Percentiles rank a stretch among this genome's conserved stretches.
Evolutionary conservation across 30 jellyfish, hydroid and myxozoan genomes (phyloP).

Genomic region (Aurelia aurita): DNA sequence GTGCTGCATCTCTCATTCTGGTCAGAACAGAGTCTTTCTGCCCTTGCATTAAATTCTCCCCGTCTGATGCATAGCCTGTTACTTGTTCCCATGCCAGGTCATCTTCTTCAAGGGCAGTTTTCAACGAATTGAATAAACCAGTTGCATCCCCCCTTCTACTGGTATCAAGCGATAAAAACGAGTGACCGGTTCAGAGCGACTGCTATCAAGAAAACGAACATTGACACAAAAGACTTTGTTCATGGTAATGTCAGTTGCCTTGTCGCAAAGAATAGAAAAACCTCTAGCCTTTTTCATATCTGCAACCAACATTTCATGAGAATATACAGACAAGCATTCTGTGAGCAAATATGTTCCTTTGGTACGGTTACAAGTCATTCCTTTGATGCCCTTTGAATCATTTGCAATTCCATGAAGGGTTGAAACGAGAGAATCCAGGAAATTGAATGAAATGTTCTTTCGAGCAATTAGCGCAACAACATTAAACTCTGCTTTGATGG

Average conservation of each 20-base stretch:
- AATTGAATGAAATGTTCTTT: background rate
- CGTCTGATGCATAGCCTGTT: constrained; percentile 66
- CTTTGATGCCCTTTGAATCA: no score
- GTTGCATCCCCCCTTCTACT: constrained; percentile 45
- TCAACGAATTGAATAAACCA: constrained; percentile 14
- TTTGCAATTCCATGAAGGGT: constrained; percentile 4
- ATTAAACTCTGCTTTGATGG: background rate
- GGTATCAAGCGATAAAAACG: constrained; percentile 29
- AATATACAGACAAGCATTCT: background rate
- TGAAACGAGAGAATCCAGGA: background rate
- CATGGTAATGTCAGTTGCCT: constrained; percentile 54
- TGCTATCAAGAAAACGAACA: constrained; percentile 18
- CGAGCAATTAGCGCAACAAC: background rate
- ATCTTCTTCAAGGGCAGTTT: constrained; percentile 13
- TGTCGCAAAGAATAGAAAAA: constrained; percentile 50
- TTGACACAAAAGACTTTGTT: constrained; percentile 16
- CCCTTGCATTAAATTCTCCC: constrained; percentile 61
- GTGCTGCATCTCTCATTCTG: constrained; percentile 23
- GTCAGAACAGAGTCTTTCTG: constrained; percentile 26
- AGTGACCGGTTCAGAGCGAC: constrained; percentile 10
- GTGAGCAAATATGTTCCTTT: constrained; percentile 11
- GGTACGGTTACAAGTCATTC: constrained; percentile 12
- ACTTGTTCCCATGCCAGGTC: background rate
- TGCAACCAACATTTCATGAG: background rate
- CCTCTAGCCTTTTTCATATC: constrained; percentile 34